phyloP scores from a whole-genome alignment of 2,113 vertebrate species.

The Pelecanoides urinatrix region DNA sequence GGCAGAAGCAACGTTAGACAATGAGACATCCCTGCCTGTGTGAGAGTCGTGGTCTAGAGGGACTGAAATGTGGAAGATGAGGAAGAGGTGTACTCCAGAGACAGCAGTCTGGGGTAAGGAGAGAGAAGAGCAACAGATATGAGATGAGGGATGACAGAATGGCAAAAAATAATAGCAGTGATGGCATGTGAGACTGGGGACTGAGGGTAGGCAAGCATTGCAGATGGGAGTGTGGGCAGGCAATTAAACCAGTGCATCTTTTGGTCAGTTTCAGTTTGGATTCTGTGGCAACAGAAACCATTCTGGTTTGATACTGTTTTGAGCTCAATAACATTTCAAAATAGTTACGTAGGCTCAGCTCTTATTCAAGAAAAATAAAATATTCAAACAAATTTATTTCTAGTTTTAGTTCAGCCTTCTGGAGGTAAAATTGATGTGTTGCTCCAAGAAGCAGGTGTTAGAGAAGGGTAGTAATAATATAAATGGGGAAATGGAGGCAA shows the following conservation, averaged over 20 bases:
- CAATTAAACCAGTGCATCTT: background rate
- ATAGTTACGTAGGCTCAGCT: background rate
- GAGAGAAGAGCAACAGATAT: background rate
- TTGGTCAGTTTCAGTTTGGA: background rate
- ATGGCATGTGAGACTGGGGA: background rate
- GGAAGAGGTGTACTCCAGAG: background rate
- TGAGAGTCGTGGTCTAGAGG: background rate
- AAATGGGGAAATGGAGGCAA: background rate
- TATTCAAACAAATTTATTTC: background rate
- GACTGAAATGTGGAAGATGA: background rate
- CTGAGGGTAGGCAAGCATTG: background rate
- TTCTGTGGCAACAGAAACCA: background rate
- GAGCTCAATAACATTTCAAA: background rate
- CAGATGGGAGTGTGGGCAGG: background rate
- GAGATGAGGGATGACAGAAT: background rate
- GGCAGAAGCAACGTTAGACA: background rate
- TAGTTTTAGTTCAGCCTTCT: background rate
- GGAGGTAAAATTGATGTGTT: background rate
- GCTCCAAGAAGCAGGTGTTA: background rate
- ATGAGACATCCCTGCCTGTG: background rate
- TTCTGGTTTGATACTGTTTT: background rate
- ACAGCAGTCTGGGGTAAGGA: background rate
- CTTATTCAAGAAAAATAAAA: constrained; percentile 8
- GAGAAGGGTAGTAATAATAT: background rate
- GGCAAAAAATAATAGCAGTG: background rate